Evolutionary conservation across 2,888 invertebrate genomes (phyloP).

Genomic region (Drosophila affinis): DNA sequence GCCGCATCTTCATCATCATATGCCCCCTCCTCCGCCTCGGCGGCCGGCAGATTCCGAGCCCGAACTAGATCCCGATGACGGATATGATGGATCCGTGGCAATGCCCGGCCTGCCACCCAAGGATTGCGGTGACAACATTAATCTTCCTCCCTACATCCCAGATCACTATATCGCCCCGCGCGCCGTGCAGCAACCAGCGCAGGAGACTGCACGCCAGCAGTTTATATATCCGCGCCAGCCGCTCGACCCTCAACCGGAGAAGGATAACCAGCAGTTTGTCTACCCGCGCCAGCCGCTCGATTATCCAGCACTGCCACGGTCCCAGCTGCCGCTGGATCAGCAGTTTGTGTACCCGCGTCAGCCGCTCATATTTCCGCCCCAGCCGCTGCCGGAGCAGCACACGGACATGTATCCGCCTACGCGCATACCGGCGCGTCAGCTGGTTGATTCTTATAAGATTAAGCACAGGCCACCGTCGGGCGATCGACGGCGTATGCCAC

Average conservation of each 20-base stretch:
- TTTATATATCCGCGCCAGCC: not conserved
- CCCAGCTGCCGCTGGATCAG: not conserved
- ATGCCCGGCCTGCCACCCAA: not conserved
- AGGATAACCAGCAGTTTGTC: not conserved
- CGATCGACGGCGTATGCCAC: slow-evolving; percentile 47
- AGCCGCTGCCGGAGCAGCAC: not conserved
- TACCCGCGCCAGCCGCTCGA: not conserved
- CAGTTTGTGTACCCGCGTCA: not conserved
- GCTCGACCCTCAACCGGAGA: not conserved
- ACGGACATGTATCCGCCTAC: slow-evolving; percentile 14
- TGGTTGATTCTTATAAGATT: not conserved
- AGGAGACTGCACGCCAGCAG: not conserved
- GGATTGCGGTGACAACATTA: slow-evolving; percentile 1
- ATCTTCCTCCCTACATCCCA: not conserved
- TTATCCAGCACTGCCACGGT: too few relatives aligned
- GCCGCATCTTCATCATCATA: not conserved
- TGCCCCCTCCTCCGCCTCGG: slow-evolving; percentile 22
- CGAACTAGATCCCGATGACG: not conserved
- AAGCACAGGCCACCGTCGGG: slow-evolving; percentile 20
- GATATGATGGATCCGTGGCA: not conserved
- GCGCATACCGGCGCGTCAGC: not conserved
- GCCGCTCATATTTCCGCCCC: not conserved
- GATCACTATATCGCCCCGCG: not conserved
- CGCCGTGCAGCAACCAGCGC: not conserved
- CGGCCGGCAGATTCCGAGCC: slow-evolving; percentile 7